Conservation (phyloP, 2,797 vertebrate genomes). For the Halcyon leucocephala region DNA sequence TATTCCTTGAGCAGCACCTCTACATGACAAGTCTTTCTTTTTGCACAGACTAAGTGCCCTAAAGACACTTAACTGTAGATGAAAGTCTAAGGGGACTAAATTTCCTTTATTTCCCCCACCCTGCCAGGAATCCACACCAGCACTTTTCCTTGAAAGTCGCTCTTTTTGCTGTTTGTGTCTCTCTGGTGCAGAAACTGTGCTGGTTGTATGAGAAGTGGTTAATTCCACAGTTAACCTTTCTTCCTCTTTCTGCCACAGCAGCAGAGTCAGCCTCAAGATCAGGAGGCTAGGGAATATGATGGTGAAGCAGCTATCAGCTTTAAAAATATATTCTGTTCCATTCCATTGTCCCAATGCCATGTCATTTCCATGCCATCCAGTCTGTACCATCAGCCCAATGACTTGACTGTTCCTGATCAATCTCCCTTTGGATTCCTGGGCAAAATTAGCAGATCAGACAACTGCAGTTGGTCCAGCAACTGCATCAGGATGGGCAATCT, state of each 20-base stretch:
- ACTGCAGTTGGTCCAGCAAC: neutral
- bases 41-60: neutral
- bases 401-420: neutral
- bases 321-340: neutral
- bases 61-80: neutral
- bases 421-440: neutral
- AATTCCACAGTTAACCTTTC: constrained; percentile 53
- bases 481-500: neutral
- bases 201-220: constrained; percentile 23
- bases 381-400: neutral
- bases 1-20: neutral
- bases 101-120: neutral
- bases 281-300: constrained; percentile 25
- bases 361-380: neutral
- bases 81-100: neutral
- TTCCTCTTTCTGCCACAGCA: neutral
- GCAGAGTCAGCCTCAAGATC: neutral
- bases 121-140: neutral
- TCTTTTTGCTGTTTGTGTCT: constrained; percentile 27
- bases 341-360: neutral
- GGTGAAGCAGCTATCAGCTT: neutral
- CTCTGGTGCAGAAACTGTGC: neutral
- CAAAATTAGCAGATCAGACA: neutral
- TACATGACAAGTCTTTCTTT: neutral
- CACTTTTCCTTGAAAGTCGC: neutral